phyloP scores from a whole-genome alignment of 2,888 invertebrate species.

The Bursaphelenchus okinawaensis region DNA sequence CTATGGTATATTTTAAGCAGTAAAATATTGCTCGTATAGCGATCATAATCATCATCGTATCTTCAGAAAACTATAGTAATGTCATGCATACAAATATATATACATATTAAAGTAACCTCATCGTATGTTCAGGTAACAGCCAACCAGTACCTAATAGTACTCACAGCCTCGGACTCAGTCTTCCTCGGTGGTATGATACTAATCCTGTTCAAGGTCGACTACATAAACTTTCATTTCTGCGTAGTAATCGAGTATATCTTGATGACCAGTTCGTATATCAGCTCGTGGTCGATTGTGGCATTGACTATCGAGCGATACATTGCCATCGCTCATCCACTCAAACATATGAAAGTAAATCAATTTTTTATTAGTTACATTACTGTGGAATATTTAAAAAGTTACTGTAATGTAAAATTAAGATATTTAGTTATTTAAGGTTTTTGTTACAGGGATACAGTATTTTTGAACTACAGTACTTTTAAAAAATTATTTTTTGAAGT shows the following conservation, averaged over 20 bases:
- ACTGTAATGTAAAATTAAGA: background rate
- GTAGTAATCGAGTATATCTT: conserved; percentile 52
- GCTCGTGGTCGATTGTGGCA: conserved; percentile 54
- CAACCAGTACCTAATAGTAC: conserved; percentile 53
- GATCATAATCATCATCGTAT: no score
- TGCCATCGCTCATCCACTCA: conserved; percentile 52
- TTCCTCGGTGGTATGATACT: conserved; percentile 48
- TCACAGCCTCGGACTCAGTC: conserved; percentile 49
- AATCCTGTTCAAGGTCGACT: conserved; percentile 53
- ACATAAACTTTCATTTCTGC: conserved; percentile 43
- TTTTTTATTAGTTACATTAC: background rate
- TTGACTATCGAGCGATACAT: conserved; percentile 55
- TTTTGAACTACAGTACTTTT: no score
- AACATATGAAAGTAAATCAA: conserved; percentile 43
- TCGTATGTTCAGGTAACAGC: conserved; percentile 53
- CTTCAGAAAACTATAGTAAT: no score
- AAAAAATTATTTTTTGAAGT: no score
- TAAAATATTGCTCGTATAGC: no score
- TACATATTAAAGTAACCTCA: no score
- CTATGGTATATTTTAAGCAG: no score
- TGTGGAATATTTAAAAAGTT: background rate
- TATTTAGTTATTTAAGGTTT: background rate
- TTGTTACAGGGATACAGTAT: no score
- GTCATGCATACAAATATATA: no score
- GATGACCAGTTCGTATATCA: conserved; percentile 51